These are phyloP conservation scores for Myoxocephalus aenaeus DNA, from an alignment of 2,797 vertebrate species.

Conservation along the genomic window DNA sequence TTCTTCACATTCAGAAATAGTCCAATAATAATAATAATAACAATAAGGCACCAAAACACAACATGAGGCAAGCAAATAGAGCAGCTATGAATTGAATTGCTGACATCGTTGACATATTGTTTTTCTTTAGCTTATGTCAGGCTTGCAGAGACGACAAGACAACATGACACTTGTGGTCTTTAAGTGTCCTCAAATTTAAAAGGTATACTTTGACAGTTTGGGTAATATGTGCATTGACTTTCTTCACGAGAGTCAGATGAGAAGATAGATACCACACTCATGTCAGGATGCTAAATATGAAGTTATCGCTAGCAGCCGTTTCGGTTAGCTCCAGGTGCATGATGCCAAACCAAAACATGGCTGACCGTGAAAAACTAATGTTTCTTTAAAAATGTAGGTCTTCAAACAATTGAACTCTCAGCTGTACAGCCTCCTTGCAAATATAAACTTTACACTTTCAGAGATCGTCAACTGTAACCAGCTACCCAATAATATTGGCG, in stretches of 20 bases:
- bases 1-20: not conserved
- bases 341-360: not conserved
- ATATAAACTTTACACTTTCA: not conserved
- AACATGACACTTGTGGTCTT: not conserved
- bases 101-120: not conserved
- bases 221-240: no score
- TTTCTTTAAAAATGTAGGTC: not conserved
- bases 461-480: not conserved
- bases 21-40: no score
- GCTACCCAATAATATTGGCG: not conserved
- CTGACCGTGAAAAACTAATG: not conserved
- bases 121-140: not conserved
- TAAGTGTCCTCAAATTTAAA: no score
- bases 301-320: not conserved
- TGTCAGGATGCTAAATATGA: not conserved
- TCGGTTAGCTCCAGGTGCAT: not conserved
- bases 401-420: not conserved
- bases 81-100: not conserved
- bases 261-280: not conserved
- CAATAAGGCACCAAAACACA: not conserved
- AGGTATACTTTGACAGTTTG: no score
- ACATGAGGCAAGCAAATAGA: not conserved
- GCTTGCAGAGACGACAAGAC: not conserved
- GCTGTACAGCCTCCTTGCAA: not conserved
- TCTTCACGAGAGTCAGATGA: not conserved